Evolutionary conservation across 2,888 invertebrate species (phyloP).

Genomic region (Salpingus planirostris): DNA sequence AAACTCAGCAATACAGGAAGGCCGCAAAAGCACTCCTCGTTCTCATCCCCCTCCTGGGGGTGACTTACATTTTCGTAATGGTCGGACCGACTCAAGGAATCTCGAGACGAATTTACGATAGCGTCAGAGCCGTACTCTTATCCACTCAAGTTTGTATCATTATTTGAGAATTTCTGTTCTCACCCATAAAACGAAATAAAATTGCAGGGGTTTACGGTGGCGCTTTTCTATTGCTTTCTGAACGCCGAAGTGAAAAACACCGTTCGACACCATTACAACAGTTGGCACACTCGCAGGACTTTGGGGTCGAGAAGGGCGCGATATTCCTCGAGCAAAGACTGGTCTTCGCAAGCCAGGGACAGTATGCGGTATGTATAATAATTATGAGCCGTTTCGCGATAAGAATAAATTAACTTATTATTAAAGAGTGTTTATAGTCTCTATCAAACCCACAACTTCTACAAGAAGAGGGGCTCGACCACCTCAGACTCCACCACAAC

Average conservation of each 20-base stretch:
- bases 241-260: slow-evolving; percentile 85
- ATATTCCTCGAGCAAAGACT: slow-evolving; percentile 60
- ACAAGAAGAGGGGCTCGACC: slow-evolving; percentile 62
- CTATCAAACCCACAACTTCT: slow-evolving; percentile 32
- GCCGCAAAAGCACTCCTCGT: slow-evolving; percentile 83
- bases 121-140: slow-evolving; percentile 67
- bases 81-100: slow-evolving; percentile 70
- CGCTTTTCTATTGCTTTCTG: slow-evolving; percentile 81
- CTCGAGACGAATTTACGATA: slow-evolving; percentile 64
- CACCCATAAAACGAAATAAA: slow-evolving; percentile 2
- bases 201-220: slow-evolving; percentile 73
- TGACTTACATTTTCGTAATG: slow-evolving; percentile 77
- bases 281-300: slow-evolving; percentile 61
- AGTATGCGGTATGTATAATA: slow-evolving; percentile 62
- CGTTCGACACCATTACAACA: slow-evolving; percentile 65
- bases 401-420: background rate
- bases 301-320: slow-evolving; percentile 53
- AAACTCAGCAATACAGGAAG: slow-evolving; percentile 80
- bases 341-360: slow-evolving; percentile 67
- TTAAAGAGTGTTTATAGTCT: slow-evolving; percentile 14
- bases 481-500: slow-evolving; percentile 68
- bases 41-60: slow-evolving; percentile 79
- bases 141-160: slow-evolving; percentile 69
- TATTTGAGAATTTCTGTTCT: slow-evolving; percentile 1
- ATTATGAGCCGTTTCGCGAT: too few relatives aligned